Percentiles rank a stretch among this genome's conserved stretches.
These are phyloP conservation scores for Ectropis grisescens DNA, from an alignment of 1,140 invertebrate genomes.

Conservation along the genomic window DNA sequence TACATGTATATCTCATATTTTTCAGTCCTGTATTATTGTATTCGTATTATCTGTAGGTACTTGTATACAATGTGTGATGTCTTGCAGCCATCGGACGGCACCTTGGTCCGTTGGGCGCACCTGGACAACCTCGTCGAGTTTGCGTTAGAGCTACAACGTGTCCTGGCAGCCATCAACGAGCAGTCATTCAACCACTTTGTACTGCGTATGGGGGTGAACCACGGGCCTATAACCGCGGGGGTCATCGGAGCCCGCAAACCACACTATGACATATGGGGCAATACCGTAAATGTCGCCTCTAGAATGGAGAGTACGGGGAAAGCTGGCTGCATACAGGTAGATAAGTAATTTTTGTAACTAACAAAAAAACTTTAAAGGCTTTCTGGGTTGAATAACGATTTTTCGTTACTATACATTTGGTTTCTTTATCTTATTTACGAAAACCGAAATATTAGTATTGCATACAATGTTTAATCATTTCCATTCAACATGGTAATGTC, in stretches of 20 bases:
- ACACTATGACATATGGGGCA: slow-evolving; percentile 97
- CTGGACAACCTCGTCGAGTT: slow-evolving; percentile 90
- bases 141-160: slow-evolving; percentile 90
- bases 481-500: no score
- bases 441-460: no score
- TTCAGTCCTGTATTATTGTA: no score
- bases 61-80: no score
- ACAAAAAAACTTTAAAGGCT: neutral
- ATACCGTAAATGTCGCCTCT: slow-evolving; percentile 96
- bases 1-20: no score
- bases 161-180: slow-evolving; percentile 91
- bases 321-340: slow-evolving; percentile 94
- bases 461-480: no score
- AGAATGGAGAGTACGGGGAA: slow-evolving; percentile 97
- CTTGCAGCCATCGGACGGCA: slow-evolving; percentile 80
- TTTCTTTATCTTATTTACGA: no score
- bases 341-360: no score
- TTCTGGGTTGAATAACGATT: no score
- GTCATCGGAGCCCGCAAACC: slow-evolving; percentile 95
- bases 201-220: slow-evolving; percentile 95
- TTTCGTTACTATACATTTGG: no score
- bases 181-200: slow-evolving; percentile 97
- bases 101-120: slow-evolving; percentile 85
- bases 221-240: slow-evolving; percentile 94
- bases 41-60: no score